A percentile compares a stretch with the other conserved stretches of the same genome.
These are phyloP conservation scores for Xiphydria camelus DNA, from an alignment of 2,888 invertebrate species.

Conservation along the genomic window DNA sequence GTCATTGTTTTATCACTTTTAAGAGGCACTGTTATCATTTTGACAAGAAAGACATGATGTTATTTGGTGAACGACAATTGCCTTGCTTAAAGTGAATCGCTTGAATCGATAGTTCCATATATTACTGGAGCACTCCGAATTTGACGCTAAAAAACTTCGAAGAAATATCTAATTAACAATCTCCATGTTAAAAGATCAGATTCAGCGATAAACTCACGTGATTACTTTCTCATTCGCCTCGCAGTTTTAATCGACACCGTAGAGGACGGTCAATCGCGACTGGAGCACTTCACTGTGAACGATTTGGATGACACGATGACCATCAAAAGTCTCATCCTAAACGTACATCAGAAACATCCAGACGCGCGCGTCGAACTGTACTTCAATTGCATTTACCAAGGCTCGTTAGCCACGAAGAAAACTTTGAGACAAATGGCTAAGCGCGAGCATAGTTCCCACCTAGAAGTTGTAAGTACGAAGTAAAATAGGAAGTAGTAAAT, in stretches of 20 bases:
- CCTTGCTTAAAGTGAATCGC: no score
- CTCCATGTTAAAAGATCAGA: no score
- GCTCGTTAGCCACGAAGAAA: constrained; percentile 61
- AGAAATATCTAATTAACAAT: no score
- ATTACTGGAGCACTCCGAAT: no score
- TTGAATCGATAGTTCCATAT: no score
- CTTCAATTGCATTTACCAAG: constrained; percentile 68
- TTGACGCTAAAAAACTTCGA: no score
- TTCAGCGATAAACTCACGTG: no score
- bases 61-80: no score
- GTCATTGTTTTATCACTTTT: no score
- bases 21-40: no score
- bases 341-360: constrained; percentile 62
- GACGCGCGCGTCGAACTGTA: constrained; percentile 67
- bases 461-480: constrained; percentile 53
- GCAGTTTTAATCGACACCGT: constrained; percentile 71
- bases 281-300: constrained; percentile 67
- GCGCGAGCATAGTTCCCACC: constrained; percentile 32
- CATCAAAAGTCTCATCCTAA: constrained; percentile 63
- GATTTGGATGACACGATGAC: constrained; percentile 61
- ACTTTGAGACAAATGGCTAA: constrained; percentile 51
- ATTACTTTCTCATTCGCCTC: no score
- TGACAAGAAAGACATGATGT: no score
- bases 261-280: constrained; percentile 62
- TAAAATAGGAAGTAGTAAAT: neutral